These are phyloP conservation scores for Ceryle rudis DNA, from an alignment of 2,797 vertebrate genomes.

Conservation along the genomic window DNA sequence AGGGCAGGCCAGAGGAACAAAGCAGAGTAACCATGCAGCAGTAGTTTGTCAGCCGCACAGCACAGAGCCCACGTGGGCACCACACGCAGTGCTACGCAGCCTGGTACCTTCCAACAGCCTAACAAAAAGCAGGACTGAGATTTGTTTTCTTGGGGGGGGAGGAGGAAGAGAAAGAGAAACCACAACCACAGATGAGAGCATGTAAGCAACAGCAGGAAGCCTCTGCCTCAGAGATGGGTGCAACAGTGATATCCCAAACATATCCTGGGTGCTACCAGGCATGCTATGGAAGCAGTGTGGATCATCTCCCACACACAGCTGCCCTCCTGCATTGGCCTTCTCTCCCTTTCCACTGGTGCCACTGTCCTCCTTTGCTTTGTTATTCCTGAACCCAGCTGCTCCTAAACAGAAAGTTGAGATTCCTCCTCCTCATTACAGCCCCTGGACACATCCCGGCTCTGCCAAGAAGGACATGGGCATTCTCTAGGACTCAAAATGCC, in stretches of 20 bases:
- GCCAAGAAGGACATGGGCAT: background rate
- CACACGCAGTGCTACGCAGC: rapidly evolving
- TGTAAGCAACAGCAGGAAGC: background rate
- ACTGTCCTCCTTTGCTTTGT: background rate
- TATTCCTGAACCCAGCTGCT: background rate
- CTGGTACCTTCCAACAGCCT: background rate
- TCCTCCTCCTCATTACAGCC: background rate
- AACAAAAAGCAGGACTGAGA: background rate
- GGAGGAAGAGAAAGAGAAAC: background rate
- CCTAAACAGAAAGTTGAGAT: background rate
- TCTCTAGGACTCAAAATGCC: background rate
- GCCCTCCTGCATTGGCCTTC: background rate
- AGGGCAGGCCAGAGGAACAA: background rate
- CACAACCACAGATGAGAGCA: background rate
- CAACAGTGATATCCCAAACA: background rate
- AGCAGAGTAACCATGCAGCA: background rate
- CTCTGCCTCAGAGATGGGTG: background rate
- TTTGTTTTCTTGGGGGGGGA: background rate
- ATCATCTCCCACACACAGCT: background rate
- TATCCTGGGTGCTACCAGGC: background rate
- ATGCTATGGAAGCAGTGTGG: rapidly evolving
- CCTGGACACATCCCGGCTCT: background rate
- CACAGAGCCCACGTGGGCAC: background rate
- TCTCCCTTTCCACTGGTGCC: background rate
- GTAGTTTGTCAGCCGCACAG: background rate